Conservation (phyloP, 2,797 vertebrate genomes). For the Channallabes apus region DNA sequence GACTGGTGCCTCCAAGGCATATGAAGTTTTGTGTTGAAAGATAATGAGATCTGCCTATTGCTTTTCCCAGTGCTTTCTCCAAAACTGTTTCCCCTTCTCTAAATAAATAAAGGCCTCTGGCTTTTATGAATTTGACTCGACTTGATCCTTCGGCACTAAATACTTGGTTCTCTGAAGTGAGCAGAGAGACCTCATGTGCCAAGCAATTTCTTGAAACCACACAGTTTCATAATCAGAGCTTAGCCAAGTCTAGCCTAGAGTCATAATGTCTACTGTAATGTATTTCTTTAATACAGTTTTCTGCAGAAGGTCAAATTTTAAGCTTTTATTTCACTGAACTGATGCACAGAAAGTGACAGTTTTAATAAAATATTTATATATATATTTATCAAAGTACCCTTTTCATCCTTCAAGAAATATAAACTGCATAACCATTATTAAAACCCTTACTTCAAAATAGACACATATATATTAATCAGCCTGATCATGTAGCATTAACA, state of each 20-base stretch:
- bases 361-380: neutral
- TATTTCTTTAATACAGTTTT: constrained; percentile 36
- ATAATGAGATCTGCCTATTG: constrained; percentile 42
- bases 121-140: constrained; percentile 54
- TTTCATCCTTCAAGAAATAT: neutral
- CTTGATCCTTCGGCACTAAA: constrained; percentile 39
- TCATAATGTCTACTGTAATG: constrained; percentile 35
- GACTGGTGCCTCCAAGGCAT: constrained; percentile 47
- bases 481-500: neutral
- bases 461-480: neutral
- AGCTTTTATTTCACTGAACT: constrained; percentile 13
- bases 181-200: constrained; percentile 56
- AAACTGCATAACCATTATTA: neutral
- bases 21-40: constrained; percentile 12
- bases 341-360: neutral
- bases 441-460: neutral
- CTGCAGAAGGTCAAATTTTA: constrained; percentile 31
- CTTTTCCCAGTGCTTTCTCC: constrained; percentile 35
- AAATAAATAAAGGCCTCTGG: constrained; percentile 63
- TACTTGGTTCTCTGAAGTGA: constrained; percentile 53
- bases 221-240: constrained; percentile 56
- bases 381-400: neutral
- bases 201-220: constrained; percentile 50
- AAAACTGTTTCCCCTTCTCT: constrained; percentile 60
- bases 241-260: constrained; percentile 34